These are phyloP conservation scores for Clitarchus hookeri DNA, from an alignment of 2,888 invertebrate species.

Conservation along the genomic window DNA sequence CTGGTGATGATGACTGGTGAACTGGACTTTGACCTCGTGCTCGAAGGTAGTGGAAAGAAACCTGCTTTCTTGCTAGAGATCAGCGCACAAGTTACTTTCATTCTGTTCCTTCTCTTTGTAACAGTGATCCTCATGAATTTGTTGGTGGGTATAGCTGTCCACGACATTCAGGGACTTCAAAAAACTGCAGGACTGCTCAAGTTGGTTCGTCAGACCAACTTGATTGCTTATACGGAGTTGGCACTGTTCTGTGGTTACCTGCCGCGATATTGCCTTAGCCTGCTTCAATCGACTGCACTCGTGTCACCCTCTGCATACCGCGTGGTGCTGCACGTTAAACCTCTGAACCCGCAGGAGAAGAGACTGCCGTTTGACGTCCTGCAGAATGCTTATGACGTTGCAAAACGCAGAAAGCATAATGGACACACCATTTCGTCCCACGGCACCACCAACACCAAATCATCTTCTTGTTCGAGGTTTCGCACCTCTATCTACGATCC, in stretches of 20 bases:
- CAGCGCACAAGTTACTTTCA: slow-evolving; percentile 81
- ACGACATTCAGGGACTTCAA: slow-evolving; percentile 83
- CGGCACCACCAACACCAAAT: slow-evolving; percentile 48
- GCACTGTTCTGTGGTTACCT: slow-evolving; percentile 79
- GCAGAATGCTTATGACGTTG: slow-evolving; percentile 79
- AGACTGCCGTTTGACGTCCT: slow-evolving; percentile 78
- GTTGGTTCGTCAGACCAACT: slow-evolving; percentile 80
- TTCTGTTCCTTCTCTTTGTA: slow-evolving; percentile 79
- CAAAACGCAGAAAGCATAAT: slow-evolving; percentile 67
- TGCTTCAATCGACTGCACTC: slow-evolving; percentile 76
- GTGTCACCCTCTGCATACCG: slow-evolving; percentile 82
- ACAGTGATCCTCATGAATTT: slow-evolving; percentile 86
- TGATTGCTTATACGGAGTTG: slow-evolving; percentile 84
- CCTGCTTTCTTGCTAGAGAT: slow-evolving; percentile 69
- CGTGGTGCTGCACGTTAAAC: slow-evolving; percentile 81
- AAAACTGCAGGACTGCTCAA: slow-evolving; percentile 85
- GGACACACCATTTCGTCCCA: slow-evolving; percentile 49
- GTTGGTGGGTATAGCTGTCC: slow-evolving; percentile 84
- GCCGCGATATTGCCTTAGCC: slow-evolving; percentile 73
- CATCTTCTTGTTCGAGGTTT: neutral
- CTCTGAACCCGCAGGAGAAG: slow-evolving; percentile 81
- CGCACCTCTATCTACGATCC: neutral
- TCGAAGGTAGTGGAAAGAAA: slow-evolving; percentile 41
- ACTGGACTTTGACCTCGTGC: slow-evolving; percentile 67
- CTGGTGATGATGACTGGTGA: slow-evolving; percentile 91